Percentiles rank a stretch among this genome's conserved stretches.
Evolutionary conservation across 2,888 invertebrate species (phyloP).

Genomic region (Drosophila anomalata): DNA sequence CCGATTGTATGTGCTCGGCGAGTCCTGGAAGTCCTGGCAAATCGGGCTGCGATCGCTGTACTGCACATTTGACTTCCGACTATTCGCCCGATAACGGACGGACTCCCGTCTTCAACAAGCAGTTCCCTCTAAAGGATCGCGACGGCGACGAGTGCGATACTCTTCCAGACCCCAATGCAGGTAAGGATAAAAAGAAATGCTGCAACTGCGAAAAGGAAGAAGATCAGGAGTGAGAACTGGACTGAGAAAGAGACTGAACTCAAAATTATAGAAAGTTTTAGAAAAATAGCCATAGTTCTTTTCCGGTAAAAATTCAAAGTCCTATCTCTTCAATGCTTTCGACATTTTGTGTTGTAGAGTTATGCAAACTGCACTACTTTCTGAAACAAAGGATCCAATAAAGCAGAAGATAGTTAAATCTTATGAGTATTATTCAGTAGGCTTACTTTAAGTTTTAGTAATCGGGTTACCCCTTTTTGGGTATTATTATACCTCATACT

Average conservation of each 20-base stretch:
- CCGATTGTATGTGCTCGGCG: neutral
- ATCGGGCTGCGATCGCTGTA: constrained; percentile 3
- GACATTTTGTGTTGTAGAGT: neutral
- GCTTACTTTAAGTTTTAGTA: no score
- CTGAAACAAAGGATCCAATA: neutral
- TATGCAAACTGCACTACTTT: neutral
- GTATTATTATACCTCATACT: no score
- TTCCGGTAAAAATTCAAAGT: no score
- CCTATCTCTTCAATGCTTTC: neutral
- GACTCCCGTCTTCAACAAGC: neutral
- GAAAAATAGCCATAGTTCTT: neutral
- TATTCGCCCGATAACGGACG: neutral
- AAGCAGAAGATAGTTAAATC: neutral
- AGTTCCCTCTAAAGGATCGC: constrained; percentile 28
- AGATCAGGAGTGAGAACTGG: neutral
- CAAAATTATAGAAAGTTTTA: neutral
- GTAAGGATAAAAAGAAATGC: constrained; percentile 4
- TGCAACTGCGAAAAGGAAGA: constrained; percentile 1
- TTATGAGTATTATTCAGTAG: neutral
- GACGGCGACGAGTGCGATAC: neutral
- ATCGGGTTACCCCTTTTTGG: no score
- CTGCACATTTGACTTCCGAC: neutral
- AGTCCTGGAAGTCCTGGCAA: neutral
- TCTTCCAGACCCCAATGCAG: neutral
- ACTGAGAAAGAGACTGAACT: neutral